Percentiles rank a stretch among this genome's conserved stretches.
These are phyloP conservation scores for Diplosoma virens DNA, from an alignment of 23 tunicate genomes.

Conservation along the genomic window DNA sequence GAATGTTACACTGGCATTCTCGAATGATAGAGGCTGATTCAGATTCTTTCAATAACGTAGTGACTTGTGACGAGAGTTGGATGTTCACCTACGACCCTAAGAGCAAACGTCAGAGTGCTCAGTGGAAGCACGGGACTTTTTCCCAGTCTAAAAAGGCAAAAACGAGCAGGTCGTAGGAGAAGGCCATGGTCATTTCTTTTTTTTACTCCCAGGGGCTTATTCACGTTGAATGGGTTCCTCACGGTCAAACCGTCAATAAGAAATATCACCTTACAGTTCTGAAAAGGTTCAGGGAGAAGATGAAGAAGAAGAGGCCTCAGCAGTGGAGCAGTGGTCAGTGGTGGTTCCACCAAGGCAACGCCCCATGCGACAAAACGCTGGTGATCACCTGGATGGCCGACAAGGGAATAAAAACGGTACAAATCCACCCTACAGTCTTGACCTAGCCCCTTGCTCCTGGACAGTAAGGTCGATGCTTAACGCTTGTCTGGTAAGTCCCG, in stretches of 20 bases:
- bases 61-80: constrained; percentile 17
- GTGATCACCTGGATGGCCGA: constrained; percentile 9
- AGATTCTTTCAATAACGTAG: constrained; percentile 7
- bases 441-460: constrained; percentile 15
- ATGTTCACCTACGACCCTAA: constrained; percentile 17
- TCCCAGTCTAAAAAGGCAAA: constrained; percentile 1
- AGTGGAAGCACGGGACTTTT: constrained; percentile 7
- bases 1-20: constrained; percentile 18
- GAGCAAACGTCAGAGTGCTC: not conserved
- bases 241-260: constrained; percentile 17
- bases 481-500: too few relatives aligned
- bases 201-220: constrained; percentile 16
- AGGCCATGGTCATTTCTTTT: constrained; percentile 5
- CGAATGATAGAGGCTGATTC: constrained; percentile 5
- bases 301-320: constrained; percentile 12
- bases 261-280: constrained; percentile 10
- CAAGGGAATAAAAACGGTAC: constrained; percentile 9
- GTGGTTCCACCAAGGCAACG: constrained; percentile 11
- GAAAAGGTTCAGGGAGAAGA: constrained; percentile 7
- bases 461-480: too few relatives aligned
- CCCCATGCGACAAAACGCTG: constrained; percentile 19
- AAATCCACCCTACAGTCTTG: constrained; percentile 19
- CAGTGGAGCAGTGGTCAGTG: constrained; percentile 24
- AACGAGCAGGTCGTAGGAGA: not conserved
- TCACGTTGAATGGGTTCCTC: constrained; percentile 16